Evolutionary conservation across 2,113 vertebrate species (phyloP).

Genomic region (Jaculus jaculus): DNA sequence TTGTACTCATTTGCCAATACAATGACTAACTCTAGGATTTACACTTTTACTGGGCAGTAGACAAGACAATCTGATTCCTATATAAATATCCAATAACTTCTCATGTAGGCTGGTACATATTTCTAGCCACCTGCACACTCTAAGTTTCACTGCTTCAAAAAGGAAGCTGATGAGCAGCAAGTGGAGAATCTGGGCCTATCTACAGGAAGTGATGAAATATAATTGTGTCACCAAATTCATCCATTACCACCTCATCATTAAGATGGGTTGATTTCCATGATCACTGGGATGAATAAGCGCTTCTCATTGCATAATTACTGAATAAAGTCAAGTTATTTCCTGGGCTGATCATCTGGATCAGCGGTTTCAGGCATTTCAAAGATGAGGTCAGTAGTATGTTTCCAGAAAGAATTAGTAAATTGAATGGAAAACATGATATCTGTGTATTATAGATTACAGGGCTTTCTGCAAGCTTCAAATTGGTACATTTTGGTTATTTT

Average conservation of each 20-base stretch:
- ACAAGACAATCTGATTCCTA: background rate
- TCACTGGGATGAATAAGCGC: slow-evolving; percentile 48
- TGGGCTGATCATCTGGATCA: background rate
- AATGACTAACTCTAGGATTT: background rate
- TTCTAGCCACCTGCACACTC: background rate
- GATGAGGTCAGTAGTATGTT: background rate
- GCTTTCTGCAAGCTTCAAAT: slow-evolving; percentile 26
- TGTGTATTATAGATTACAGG: background rate
- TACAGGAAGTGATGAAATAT: slow-evolving; percentile 14
- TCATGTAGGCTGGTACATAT: background rate
- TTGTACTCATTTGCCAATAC: background rate
- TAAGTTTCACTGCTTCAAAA: background rate
- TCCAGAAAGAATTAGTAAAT: slow-evolving; percentile 9
- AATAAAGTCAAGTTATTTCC: background rate
- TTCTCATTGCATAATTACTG: slow-evolving; percentile 45
- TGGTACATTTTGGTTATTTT: slow-evolving; percentile 40
- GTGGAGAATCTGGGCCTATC: slow-evolving; percentile 25
- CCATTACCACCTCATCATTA: slow-evolving; percentile 50
- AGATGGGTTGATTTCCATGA: slow-evolving; percentile 55
- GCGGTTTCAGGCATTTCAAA: background rate
- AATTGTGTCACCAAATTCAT: slow-evolving; percentile 46
- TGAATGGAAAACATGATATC: slow-evolving; percentile 12
- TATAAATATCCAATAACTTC: background rate
- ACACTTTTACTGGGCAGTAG: background rate
- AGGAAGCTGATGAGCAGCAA: slow-evolving; percentile 12